Evolutionary conservation across 1,140 invertebrate genomes (phyloP).

Genomic region (Brachionus koreanus): DNA sequence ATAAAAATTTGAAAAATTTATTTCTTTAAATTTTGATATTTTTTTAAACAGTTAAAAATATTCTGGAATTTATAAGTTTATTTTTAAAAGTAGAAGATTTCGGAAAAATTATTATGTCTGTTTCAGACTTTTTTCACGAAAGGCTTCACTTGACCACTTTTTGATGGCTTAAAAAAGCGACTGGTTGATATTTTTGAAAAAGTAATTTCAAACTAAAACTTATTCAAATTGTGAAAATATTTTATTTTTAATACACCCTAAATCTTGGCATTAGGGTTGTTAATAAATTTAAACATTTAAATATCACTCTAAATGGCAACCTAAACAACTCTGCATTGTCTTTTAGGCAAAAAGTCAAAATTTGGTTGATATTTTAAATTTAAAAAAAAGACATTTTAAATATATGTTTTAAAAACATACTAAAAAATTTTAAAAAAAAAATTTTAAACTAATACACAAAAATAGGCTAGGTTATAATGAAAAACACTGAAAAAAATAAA

Average conservation of each 20-base stretch:
- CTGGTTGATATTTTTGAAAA: not conserved
- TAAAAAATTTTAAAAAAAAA: no score
- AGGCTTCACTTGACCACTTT: not conserved
- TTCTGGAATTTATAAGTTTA: no score
- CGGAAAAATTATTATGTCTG: not conserved
- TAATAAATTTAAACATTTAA: not conserved
- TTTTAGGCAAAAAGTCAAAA: not conserved
- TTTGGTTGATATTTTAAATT: not conserved
- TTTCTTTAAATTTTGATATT: no score
- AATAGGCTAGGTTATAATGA: no score
- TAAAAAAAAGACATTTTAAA: not conserved
- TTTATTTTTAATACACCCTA: not conserved
- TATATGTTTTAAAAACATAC: no score
- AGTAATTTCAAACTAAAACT: not conserved
- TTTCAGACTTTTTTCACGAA: not conserved
- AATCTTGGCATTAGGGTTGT: not conserved
- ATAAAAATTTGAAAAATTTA: not conserved
- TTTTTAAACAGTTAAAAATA: no score
- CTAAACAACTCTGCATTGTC: not conserved
- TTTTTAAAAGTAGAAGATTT: not conserved
- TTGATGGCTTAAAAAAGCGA: not conserved
- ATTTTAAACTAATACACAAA: no score
- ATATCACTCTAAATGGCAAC: not conserved
- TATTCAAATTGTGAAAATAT: not conserved
- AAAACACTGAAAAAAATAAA: no score